Percentiles rank a stretch among this genome's conserved stretches.
Conservation (phyloP, 2,888 invertebrate species). For the Seladonia tumulorum region DNA sequence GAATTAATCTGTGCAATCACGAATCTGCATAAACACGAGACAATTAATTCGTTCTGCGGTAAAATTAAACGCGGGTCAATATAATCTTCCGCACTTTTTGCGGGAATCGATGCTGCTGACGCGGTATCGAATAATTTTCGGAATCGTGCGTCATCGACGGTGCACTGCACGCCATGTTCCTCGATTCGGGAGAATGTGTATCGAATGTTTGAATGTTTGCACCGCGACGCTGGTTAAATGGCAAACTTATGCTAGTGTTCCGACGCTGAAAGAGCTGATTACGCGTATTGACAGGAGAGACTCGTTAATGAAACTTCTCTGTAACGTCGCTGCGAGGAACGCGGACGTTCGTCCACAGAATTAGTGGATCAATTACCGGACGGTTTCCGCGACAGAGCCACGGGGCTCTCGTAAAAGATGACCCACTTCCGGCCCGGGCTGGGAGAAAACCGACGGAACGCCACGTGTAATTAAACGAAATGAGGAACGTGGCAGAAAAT, state of each 20-base stretch:
- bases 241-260: too few species aligned
- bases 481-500: neutral
- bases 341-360: neutral
- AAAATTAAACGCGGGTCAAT: neutral
- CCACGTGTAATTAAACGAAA: neutral
- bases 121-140: neutral
- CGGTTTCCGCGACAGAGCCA: neutral
- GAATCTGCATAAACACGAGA: neutral
- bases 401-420: neutral
- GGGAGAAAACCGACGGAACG: neutral
- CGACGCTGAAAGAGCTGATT: neutral
- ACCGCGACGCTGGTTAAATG: too few species aligned
- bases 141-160: neutral
- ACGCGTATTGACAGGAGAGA: neutral
- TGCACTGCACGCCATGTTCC: too few species aligned
- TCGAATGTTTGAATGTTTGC: neutral
- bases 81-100: neutral
- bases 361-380: neutral
- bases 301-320: neutral
- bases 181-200: too few species aligned
- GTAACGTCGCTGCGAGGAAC: too few species aligned
- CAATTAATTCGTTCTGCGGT: too few species aligned
- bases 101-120: neutral
- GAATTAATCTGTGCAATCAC: neutral
- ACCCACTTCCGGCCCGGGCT: neutral